Evolutionary conservation across 2,113 vertebrate species (phyloP), one percentile per base, ranked within the genome.

Genomic region (Gambusia holbrooki): DNA sequence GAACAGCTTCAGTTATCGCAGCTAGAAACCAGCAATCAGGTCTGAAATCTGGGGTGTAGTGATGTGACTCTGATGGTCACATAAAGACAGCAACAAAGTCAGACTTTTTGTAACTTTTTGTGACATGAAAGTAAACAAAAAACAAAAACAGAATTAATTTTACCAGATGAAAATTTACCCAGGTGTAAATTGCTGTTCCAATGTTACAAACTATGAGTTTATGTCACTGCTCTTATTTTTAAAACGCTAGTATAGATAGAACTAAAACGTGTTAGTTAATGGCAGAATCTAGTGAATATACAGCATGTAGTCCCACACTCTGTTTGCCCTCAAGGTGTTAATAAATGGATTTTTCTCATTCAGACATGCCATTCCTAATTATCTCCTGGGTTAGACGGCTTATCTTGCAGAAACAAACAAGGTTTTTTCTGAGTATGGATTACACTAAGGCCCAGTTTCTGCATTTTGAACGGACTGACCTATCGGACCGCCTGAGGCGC

Each of bases 401-500:
- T 70, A 79, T 85, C 76, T 67, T 28, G 33, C 28, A 63, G 64
- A 71, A 72, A 63, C 71, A 80, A 82, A 69, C 73, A 80, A 48
- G 67, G 66, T 64, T 78, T 79, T 61, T n/a, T 25, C 60, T 35
- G 19, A 48, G 54, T 37, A 58, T 1, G 69, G 74, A 81, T 81
- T 68, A 85, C 80, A 74, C 68, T 0, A 22, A 68, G 66, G 58
- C 30, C 42, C 58, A n/a, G 8, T 79, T 65, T 68, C 60, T 63
- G 54, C 69, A 48, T 78, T 71, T 71, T 76, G 40, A 85, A 77
- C 77, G 62, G 33, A 42, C 0, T 77, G 85, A 87, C 87, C 83
- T 89, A 87, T 84, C 17, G 45, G 10, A 30, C 73, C 78, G 80
- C 89, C 82, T 1, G 80, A 82, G 87, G 84, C 84, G 61, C 68